Percentiles rank a stretch among this genome's conserved stretches.
These are phyloP conservation scores for Sylvilagus floridanus DNA, from an alignment of 2,797 vertebrate genomes.

Conservation along the genomic window DNA sequence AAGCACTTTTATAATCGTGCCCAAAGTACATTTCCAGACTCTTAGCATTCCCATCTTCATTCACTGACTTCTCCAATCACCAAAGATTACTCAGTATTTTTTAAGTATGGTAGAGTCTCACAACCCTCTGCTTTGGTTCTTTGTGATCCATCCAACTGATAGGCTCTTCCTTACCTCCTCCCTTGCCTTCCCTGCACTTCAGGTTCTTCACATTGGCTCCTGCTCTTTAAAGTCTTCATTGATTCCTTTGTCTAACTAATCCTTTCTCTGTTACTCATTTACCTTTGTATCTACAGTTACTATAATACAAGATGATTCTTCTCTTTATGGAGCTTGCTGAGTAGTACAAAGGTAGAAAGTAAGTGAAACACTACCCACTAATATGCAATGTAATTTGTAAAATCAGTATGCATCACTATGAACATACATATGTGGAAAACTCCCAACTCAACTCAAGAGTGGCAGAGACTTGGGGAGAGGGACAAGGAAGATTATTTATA, in stretches of 20 bases:
- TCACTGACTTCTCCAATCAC: neutral
- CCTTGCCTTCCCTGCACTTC: neutral
- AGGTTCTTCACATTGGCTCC: neutral
- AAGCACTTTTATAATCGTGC: neutral
- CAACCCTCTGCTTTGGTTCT: neutral
- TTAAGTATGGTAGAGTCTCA: neutral
- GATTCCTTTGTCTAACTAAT: neutral
- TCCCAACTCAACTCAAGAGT: neutral
- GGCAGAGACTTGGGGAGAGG: neutral
- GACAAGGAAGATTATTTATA: neutral
- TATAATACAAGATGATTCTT: neutral
- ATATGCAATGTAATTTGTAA: constrained; percentile 5
- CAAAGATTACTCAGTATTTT: neutral
- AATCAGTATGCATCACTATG: neutral
- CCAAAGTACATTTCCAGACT: neutral
- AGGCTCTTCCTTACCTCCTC: neutral
- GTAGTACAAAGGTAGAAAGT: neutral
- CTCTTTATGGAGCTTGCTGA: neutral
- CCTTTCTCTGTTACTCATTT: neutral
- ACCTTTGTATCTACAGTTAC: neutral
- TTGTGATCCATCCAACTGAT: fast-evolving
- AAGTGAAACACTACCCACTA: neutral
- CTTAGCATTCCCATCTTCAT: neutral
- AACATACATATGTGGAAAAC: neutral
- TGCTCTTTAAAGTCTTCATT: neutral